Evolutionary conservation across 2,113 vertebrate species (phyloP).

Genomic region (Sterrhoptilus dennistouni): DNA sequence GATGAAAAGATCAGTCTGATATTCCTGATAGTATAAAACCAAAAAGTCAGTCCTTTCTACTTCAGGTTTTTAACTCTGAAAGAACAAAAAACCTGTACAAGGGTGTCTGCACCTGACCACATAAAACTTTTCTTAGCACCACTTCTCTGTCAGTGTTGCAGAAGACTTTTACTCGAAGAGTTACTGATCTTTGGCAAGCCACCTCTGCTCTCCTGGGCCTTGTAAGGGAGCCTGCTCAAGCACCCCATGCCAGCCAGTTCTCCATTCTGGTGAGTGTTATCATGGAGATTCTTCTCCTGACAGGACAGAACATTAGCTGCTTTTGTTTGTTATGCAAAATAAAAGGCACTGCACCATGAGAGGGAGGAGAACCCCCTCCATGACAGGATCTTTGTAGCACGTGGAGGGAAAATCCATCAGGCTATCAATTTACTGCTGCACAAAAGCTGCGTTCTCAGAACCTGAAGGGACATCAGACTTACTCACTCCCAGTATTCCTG

Average conservation of each 20-base stretch:
- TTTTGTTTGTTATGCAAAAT: not conserved
- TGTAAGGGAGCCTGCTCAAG: not conserved
- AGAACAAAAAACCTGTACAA: not conserved
- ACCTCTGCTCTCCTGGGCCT: not conserved
- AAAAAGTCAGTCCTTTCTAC: not conserved
- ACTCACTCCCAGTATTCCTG: not conserved
- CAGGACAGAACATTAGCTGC: not conserved
- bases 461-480: not conserved
- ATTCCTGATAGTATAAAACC: slow-evolving; percentile 3
- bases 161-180: not conserved
- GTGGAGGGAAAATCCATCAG: not conserved
- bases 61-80: not conserved
- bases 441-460: not conserved
- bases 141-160: not conserved
- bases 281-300: not conserved
- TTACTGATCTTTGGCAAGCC: not conserved
- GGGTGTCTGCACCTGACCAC: not conserved
- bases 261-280: not conserved
- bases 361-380: not conserved
- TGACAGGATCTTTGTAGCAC: not conserved
- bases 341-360: not conserved
- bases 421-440: not conserved
- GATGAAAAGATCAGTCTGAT: slow-evolving; percentile 61
- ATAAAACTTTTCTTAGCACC: not conserved
- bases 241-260: accelerated